Conservation (phyloP, 2,797 vertebrate genomes). For the Acipenser transmontanus region DNA sequence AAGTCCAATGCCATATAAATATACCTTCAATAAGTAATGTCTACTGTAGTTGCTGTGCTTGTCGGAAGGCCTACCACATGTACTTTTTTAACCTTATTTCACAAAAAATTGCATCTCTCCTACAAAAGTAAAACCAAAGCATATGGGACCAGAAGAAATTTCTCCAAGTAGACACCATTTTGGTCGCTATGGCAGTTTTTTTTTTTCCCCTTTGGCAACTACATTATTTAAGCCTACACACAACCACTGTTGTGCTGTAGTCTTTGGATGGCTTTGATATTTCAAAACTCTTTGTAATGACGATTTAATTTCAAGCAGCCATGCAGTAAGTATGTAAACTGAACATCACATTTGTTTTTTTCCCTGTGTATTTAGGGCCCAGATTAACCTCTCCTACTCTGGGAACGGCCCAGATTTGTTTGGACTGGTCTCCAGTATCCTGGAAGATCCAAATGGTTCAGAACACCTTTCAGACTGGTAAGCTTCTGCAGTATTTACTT, state of each 20-base stretch:
- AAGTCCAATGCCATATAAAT: no score
- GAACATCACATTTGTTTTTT: background rate
- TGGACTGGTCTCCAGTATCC: conserved; percentile 43
- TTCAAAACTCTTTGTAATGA: background rate
- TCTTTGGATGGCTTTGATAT: background rate
- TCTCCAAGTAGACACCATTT: no score
- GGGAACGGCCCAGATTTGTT: conserved; percentile 42
- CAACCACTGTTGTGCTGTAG: background rate
- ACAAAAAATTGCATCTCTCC: background rate
- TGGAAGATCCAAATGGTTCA: conserved; percentile 45
- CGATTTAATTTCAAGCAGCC: background rate
- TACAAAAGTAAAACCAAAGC: no score
- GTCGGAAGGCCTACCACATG: background rate
- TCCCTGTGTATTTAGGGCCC: conserved; percentile 27
- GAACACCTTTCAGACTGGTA: conserved; percentile 51
- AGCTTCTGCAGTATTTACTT: conserved; percentile 12
- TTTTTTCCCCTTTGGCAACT: no score
- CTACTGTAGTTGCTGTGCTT: background rate
- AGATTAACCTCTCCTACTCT: conserved; percentile 38
- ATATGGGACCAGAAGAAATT: no score
- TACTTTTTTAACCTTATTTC: background rate
- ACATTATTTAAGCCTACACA: no score
- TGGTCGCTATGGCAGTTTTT: no score
- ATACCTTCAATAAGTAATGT: background rate
- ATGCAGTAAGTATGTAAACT: background rate